Evolutionary conservation across 2,888 invertebrate genomes (phyloP), one percentile per base, ranked within the genome.

Genomic region (Latrodectus elegans): DNA sequence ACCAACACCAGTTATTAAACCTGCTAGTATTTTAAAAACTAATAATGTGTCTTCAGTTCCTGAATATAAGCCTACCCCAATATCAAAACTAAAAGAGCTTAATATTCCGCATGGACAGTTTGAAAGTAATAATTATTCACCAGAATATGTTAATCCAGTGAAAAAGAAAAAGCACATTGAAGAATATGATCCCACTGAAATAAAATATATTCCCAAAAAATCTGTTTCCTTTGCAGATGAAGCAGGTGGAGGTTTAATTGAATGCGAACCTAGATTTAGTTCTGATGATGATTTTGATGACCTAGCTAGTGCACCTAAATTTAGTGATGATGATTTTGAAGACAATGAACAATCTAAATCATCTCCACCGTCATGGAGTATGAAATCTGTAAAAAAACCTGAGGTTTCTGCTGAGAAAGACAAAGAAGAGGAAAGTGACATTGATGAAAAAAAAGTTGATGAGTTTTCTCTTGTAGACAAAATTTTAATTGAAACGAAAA

Each of bases 151-250:
- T 10, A 4, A 12, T 12, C 26, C 74, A 51, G 15, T 65, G 14
- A 17, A 53, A 17, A 86, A 82, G 74, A 88, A 80, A 15, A 85
- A 85, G 67, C 81, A 88, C 22, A 67, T 83, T 15, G 76, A 89
- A 74, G 90, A 90, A 67, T 90, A 90, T 82, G 90, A 90, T 77
- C 89, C 90, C 0, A 84, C 89, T 17, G 78, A 85, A 86, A 78
- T 82, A 4, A 84, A 88, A 72, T 76, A 55, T 60, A n/a, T 70
- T 14, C n/a, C 75, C 8, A 88, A 75, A 15, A 76, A 80, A 60
- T 72, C 64, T 53, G 88, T 84, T n/a, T 74, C 80, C 15, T 88
- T 84, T 80, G 74, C 71, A 8, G 80, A 79, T 64, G 52, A 84
- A n/a, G 38, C 68, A 51, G 68, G 14, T 14, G 26, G 55, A 17